A percentile compares a stretch with the other conserved stretches of the same genome.
Evolutionary conservation across 1,140 invertebrate genomes (phyloP).

Genomic region (Drosophila nannoptera): DNA sequence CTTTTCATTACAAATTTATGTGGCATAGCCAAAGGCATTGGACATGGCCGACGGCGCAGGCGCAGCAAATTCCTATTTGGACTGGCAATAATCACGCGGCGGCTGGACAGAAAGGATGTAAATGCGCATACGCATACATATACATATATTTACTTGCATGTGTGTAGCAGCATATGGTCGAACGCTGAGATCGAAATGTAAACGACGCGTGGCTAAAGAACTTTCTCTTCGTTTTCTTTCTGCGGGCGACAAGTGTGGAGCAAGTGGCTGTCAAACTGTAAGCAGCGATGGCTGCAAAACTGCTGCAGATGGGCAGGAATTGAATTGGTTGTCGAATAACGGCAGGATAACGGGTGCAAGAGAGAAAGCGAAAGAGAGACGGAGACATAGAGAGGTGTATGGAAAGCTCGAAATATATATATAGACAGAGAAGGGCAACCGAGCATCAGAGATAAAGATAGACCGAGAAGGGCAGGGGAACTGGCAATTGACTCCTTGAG

Average conservation of each 20-base stretch:
- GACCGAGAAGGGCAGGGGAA: too few relatives aligned
- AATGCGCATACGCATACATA: too few relatives aligned
- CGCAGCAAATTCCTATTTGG: slow-evolving; percentile 38
- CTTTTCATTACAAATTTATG: slow-evolving; percentile 52
- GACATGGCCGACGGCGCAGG: slow-evolving; percentile 19
- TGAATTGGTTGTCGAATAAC: too few relatives aligned
- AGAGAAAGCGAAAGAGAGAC: too few relatives aligned
- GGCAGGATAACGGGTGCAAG: too few relatives aligned
- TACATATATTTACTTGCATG: slow-evolving; percentile 8
- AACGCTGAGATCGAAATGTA: slow-evolving; percentile 6
- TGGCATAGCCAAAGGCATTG: slow-evolving; percentile 22
- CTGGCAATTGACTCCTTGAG: too few relatives aligned
- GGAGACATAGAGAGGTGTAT: too few relatives aligned
- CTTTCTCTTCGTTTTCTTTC: not conserved
- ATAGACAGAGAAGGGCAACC: too few relatives aligned
- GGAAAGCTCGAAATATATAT: too few relatives aligned
- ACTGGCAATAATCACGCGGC: slow-evolving; percentile 46
- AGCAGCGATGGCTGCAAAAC: not conserved
- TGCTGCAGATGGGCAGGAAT: not conserved
- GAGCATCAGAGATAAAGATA: too few relatives aligned
- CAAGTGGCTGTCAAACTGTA: slow-evolving; percentile 1
- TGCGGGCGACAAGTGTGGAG: not conserved
- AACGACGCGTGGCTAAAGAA: slow-evolving; percentile 11
- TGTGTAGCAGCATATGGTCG: slow-evolving; percentile 44
- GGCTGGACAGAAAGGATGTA: slow-evolving; percentile 32